A percentile compares a stretch with the other conserved stretches of the same genome.
phyloP scores from a whole-genome alignment of 92 coral and sea anemone species.

The Anthopleura xanthogrammica region DNA sequence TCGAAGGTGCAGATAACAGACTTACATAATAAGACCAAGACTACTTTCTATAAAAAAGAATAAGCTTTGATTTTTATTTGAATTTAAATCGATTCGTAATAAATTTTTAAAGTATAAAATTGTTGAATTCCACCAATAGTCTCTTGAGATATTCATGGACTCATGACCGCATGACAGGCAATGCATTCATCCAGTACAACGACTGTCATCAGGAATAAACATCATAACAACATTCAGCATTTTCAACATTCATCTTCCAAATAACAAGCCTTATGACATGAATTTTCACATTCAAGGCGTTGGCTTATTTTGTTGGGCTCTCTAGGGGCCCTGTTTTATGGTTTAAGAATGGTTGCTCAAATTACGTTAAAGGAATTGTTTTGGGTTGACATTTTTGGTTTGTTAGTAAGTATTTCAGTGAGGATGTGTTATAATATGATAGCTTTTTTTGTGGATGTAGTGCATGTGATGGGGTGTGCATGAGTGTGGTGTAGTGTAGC shows the following conservation, averaged over 20 bases:
- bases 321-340: neutral
- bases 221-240: neutral
- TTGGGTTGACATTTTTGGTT: neutral
- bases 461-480: neutral
- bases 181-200: neutral
- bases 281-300: too few species aligned
- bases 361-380: neutral
- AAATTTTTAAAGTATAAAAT: neutral
- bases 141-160: neutral
- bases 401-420: neutral
- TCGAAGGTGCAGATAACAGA: too few species aligned
- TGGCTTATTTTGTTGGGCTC: neutral
- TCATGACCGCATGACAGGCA: neutral
- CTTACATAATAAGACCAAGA: neutral
- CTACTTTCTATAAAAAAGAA: neutral
- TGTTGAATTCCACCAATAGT: neutral
- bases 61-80: neutral
- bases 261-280: too few species aligned
- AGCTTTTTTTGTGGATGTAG: too few species aligned
- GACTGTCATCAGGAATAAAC: neutral
- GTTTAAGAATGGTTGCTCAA: too few species aligned
- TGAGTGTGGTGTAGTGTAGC: neutral
- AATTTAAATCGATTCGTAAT: neutral
- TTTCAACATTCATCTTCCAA: too few species aligned
- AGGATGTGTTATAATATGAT: neutral